phyloP scores from a whole-genome alignment of 2,888 invertebrate genomes.

The Macrosiphum euphorbiae region DNA sequence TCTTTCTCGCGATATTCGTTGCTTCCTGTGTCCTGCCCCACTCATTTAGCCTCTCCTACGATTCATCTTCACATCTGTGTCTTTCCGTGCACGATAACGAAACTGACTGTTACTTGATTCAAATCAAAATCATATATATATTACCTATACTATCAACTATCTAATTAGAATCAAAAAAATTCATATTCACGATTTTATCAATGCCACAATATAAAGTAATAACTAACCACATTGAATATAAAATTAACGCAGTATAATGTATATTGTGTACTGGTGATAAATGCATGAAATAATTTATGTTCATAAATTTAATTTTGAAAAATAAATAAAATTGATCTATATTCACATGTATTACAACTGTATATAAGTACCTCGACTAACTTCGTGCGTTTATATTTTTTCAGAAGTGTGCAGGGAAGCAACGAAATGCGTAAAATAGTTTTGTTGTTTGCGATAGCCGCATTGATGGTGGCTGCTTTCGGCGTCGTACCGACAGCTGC shows the following conservation, averaged over 20 bases:
- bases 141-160: not conserved
- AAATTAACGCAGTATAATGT: not conserved
- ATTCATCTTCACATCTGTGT: not conserved
- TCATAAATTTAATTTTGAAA: not conserved
- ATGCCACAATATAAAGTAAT: not conserved
- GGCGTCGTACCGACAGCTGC: constrained; percentile 12
- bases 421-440: constrained; percentile 29
- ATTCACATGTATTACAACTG: not conserved
- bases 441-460: constrained; percentile 5
- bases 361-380: not conserved
- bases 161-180: not conserved
- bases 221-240: not conserved
- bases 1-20: not conserved
- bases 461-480: not conserved
- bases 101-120: not conserved
- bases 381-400: not conserved
- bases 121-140: not conserved
- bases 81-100: not conserved
- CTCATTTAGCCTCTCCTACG: not conserved
- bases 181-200: not conserved
- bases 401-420: not conserved
- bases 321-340: not conserved
- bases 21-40: not conserved
- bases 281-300: not conserved
- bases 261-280: not conserved